Evolutionary conservation across 2,113 vertebrate genomes (phyloP).

Genomic region (Beaufortia kweichowensis): DNA sequence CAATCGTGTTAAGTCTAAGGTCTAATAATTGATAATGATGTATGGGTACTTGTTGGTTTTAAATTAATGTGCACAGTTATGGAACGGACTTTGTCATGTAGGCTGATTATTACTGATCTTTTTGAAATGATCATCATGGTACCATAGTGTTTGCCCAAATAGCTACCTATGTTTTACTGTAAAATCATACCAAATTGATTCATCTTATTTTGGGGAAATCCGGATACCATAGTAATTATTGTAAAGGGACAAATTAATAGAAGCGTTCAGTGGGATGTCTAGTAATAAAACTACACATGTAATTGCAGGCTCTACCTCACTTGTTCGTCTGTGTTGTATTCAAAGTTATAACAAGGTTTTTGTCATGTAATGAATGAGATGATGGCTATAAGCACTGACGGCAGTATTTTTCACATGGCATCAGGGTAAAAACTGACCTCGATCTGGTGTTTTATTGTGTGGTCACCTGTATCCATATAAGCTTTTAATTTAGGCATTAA

Average conservation of each 20-base stretch:
- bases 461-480: not conserved
- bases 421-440: not conserved
- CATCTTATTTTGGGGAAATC: too few relatives aligned
- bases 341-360: too few relatives aligned
- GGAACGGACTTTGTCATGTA: not conserved
- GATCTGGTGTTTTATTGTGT: not conserved
- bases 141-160: not conserved
- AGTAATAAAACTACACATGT: not conserved
- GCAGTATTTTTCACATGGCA: not conserved
- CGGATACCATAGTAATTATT: too few relatives aligned
- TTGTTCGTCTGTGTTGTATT: not conserved
- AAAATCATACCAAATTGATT: too few relatives aligned
- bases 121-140: too few relatives aligned
- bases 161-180: not conserved
- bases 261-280: too few relatives aligned
- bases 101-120: not conserved
- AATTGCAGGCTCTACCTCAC: not conserved
- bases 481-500: not conserved
- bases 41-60: not conserved
- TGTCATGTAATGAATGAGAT: too few relatives aligned
- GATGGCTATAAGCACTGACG: not conserved
- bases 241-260: not conserved
- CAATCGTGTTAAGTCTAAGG: slow-evolving; percentile 44
- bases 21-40: slow-evolving; percentile 26
- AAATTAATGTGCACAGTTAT: not conserved